Percentiles rank a stretch among this genome's conserved stretches.
These are phyloP conservation scores for Anisognathus igniventris DNA, from an alignment of 2,797 vertebrate species.

Conservation along the genomic window DNA sequence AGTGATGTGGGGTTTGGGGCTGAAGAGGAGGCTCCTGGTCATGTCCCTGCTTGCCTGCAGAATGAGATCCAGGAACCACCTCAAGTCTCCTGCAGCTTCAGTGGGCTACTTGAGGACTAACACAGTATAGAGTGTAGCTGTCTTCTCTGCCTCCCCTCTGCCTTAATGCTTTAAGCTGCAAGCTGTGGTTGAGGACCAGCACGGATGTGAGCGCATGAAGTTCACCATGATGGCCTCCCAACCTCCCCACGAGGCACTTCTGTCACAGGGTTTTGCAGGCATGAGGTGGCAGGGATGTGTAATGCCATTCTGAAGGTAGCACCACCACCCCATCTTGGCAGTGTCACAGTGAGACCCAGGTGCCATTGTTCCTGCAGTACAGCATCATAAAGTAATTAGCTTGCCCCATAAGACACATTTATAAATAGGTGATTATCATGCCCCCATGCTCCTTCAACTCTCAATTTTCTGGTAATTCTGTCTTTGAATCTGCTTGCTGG, in stretches of 20 bases:
- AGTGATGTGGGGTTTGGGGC: neutral
- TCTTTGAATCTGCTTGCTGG: constrained; percentile 18
- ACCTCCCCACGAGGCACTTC: neutral
- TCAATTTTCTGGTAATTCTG: constrained; percentile 35
- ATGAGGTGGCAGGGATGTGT: neutral
- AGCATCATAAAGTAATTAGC: neutral
- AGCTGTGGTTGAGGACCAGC: neutral
- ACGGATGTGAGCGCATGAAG: accelerated
- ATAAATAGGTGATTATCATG: neutral
- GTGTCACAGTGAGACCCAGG: neutral
- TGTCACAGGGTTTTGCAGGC: neutral
- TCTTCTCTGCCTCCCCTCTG: neutral
- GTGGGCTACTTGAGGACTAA: neutral
- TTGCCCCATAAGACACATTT: neutral
- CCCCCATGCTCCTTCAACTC: neutral
- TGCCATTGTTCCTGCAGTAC: neutral
- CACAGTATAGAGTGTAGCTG: accelerated
- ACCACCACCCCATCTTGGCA: neutral
- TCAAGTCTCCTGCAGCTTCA: neutral
- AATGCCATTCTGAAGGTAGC: neutral
- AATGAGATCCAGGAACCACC: neutral
- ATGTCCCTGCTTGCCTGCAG: neutral
- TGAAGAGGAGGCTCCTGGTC: neutral
- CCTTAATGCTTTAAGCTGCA: neutral
- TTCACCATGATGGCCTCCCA: neutral